Base-by-base conservation (phyloP, 2,797 vertebrate genomes). In the Octomys mimax region DNA sequence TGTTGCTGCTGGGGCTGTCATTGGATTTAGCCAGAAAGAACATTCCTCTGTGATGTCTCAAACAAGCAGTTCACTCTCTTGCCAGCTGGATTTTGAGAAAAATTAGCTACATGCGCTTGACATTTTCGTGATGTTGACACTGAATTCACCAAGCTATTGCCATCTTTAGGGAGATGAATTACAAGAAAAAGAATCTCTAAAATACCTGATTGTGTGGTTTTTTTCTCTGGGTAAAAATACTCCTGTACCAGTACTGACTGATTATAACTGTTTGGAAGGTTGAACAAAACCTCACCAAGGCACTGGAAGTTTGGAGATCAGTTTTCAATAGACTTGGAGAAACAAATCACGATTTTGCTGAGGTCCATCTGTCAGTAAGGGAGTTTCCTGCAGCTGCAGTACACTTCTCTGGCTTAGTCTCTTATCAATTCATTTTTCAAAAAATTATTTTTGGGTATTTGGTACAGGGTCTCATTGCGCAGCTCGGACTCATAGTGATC, bases 81-180 rank as follows among this genome's bases (percentile, higher is more conserved):
- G 78, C 73, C 86, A 77, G 52, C 73, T 92, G 59, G 21, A 46
- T 92, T 93, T 79, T 49, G 10, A 54, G 39, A 71, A 94, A 73
- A 84, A 71, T 93, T 33, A 81, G 73, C 95, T 85, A 68, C 46
- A 46, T 64, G 33, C 49, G 70, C 68, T 68, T 97, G 91, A 77
- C 42, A 46, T 92, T 71, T 95, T 95, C 83, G 86, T 92, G 28
- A 66, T 59, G 78, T 92, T 31, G 31, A 42, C 78, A 49, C 46
- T 64, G 86, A 95, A 61, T 81, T 81, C 64, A 70, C 42, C 31
- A 79, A 13, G 12, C 39, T 13, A 36, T 42, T 16, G 36, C 71
- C 64, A 10, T 89, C 62, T 85, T 89, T 39, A 84, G 87, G 57
- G 70, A 77, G 8, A 33, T 61, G 18, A 21, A 26, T 49, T 31